phyloP scores from a whole-genome alignment of 2,113 vertebrate species.

The Xyrauchen texanus region DNA sequence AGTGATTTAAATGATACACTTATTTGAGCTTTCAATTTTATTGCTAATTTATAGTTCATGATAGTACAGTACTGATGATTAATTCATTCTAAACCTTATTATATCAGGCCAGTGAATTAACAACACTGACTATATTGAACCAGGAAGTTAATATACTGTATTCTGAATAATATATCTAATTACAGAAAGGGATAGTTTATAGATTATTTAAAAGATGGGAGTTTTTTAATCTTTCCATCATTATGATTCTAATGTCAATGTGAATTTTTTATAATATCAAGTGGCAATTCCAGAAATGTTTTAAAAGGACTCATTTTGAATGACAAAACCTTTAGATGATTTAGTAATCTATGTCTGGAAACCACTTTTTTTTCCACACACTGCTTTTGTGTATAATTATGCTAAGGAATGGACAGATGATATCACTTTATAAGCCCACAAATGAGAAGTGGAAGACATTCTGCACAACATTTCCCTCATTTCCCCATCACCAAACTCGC shows the following conservation, averaged over 20 bases:
- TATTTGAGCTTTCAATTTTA: background rate
- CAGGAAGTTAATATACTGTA: background rate
- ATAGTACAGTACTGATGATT: background rate
- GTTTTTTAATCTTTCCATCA: background rate
- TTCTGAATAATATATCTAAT: background rate
- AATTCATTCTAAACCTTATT: background rate
- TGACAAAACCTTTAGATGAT: background rate
- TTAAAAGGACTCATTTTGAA: conserved; percentile 16
- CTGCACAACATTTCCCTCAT: background rate
- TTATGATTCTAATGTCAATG: background rate
- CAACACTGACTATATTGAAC: background rate
- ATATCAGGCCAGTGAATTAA: background rate
- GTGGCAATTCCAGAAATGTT: too few relatives aligned
- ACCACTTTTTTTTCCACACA: background rate
- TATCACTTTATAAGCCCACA: background rate
- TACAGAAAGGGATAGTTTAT: too few relatives aligned
- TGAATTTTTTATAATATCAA: too few relatives aligned
- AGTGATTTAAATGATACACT: background rate
- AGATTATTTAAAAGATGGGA: background rate
- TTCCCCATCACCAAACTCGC: conserved; percentile 44
- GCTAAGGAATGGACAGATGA: background rate
- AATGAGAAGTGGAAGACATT: background rate
- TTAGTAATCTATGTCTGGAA: conserved; percentile 8
- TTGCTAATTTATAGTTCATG: too few relatives aligned
- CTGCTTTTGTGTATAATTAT: background rate